Percentiles rank a stretch among this genome's conserved stretches.
phyloP scores from a whole-genome alignment of 2,113 vertebrate species.

The Sorex fumeus region DNA sequence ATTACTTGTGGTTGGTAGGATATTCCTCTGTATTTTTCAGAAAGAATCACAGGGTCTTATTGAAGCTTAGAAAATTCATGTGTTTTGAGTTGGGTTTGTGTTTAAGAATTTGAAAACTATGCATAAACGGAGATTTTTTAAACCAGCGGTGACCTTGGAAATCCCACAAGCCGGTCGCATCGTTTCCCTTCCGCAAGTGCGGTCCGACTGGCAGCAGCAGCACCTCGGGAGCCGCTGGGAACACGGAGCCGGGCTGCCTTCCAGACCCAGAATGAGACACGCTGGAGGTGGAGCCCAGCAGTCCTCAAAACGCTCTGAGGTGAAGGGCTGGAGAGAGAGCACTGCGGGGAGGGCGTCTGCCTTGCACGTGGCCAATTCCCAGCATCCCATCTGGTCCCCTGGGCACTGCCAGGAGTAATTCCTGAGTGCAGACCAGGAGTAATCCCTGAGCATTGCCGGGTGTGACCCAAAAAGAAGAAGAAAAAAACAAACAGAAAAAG shows the following conservation, averaged over 20 bases:
- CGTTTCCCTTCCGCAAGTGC: neutral
- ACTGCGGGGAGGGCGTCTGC: no score
- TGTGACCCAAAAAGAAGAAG: no score
- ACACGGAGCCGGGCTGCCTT: neutral
- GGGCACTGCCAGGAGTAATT: no score
- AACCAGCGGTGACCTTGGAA: constrained; percentile 49
- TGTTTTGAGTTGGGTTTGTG: constrained; percentile 33
- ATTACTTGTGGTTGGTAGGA: constrained; percentile 38
- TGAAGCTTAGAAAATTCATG: neutral
- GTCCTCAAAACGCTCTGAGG: neutral
- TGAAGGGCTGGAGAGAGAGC: no score
- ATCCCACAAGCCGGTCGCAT: constrained; percentile 2
- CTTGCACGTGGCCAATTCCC: no score
- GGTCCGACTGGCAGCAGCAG: neutral
- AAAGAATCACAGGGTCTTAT: constrained; percentile 16
- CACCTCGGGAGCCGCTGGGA: neutral
- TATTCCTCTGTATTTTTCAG: neutral
- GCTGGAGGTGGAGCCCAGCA: neutral
- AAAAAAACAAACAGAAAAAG: no score
- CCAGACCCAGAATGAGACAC: constrained; percentile 6
- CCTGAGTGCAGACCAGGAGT: no score
- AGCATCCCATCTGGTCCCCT: no score
- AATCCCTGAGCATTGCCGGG: no score
- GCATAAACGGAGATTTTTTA: constrained; percentile 53
- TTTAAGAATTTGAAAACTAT: constrained; percentile 46